Evolutionary conservation across 2,113 vertebrate species (phyloP).

Genomic region (Saccopteryx bilineata): DNA sequence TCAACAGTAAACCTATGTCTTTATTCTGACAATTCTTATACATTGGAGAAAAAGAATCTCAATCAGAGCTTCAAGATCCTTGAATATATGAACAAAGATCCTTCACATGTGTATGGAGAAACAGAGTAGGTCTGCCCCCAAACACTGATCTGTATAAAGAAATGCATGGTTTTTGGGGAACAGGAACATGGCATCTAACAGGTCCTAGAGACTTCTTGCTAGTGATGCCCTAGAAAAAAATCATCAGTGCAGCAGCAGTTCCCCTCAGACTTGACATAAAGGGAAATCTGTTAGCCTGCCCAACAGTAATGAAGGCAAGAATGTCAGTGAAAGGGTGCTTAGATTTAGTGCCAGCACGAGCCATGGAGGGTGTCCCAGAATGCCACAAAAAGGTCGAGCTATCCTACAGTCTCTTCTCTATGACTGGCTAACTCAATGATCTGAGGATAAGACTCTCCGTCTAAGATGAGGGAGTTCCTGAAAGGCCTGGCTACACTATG

Average conservation of each 20-base stretch:
- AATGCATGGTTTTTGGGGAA: neutral
- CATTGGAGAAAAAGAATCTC: neutral
- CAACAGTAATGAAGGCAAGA: neutral
- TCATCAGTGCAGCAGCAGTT: neutral
- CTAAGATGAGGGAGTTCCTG: neutral
- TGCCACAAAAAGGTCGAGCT: neutral
- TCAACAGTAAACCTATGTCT: neutral
- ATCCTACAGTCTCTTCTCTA: neutral
- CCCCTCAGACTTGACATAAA: neutral
- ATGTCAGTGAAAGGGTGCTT: neutral
- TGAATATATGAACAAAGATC: slow-evolving; percentile 18
- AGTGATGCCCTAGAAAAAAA: neutral
- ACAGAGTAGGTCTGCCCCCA: neutral
- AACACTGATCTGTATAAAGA: neutral
- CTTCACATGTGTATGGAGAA: neutral
- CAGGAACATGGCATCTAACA: neutral
- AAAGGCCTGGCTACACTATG: neutral
- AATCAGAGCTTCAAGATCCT: neutral
- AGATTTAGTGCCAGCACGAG: neutral
- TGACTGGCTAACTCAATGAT: neutral
- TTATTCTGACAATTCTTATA: neutral
- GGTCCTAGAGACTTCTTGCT: neutral
- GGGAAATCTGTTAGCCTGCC: neutral
- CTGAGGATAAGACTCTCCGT: neutral
- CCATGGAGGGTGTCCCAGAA: neutral